A percentile compares a stretch with the other conserved stretches of the same genome.
Conservation (phyloP, 1,140 invertebrate genomes). For the Caenorhabditis tropicalis region DNA sequence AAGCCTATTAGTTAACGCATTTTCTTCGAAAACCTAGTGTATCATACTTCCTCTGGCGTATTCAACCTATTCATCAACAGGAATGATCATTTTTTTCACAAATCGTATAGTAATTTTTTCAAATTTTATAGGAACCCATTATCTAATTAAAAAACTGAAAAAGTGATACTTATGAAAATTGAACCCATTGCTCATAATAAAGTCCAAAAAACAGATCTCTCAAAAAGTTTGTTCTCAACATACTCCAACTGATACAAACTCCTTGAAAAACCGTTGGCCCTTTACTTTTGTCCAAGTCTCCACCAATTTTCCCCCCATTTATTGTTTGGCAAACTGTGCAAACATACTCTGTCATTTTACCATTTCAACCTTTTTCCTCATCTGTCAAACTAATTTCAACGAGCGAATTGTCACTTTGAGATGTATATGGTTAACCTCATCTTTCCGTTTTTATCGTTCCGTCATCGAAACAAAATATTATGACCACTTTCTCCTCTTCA, state of each 20-base stretch:
- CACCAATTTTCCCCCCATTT: background rate
- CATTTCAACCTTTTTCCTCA: background rate
- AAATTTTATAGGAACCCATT: no score
- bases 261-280: constrained; percentile 1
- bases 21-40: background rate
- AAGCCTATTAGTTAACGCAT: constrained; percentile 10
- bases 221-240: no score
- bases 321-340: constrained; percentile 36
- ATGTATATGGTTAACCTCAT: background rate
- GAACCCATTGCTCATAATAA: no score
- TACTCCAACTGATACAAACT: background rate
- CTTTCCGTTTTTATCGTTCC: background rate
- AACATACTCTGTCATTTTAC: constrained; percentile 17
- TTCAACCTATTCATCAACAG: background rate
- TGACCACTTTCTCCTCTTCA: background rate
- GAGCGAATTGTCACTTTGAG: background rate
- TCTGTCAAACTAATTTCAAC: background rate
- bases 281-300: background rate
- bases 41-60: background rate
- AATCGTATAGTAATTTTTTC: no score
- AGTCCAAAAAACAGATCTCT: no score
- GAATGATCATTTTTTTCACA: no score
- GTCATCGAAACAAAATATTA: background rate
- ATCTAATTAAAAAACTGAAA: no score
- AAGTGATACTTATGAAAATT: no score